Evolutionary conservation across 2,888 invertebrate genomes (phyloP).

Genomic region (Lasioglossum malachurum): DNA sequence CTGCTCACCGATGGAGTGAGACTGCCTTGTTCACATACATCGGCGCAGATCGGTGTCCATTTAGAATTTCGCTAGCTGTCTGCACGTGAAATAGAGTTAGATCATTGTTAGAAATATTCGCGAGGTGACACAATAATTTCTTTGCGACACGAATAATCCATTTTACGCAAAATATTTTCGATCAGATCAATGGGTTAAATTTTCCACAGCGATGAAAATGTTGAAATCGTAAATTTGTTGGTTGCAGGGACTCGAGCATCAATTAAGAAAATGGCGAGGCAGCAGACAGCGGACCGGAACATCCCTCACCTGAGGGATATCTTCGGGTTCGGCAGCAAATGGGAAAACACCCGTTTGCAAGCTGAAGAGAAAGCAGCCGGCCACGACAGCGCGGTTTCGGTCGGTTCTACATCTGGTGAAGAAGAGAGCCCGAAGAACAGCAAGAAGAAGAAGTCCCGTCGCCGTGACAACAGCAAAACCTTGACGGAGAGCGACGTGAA

Average conservation of each 20-base stretch:
- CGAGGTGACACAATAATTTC: background rate
- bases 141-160: background rate
- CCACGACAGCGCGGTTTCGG: constrained; percentile 84
- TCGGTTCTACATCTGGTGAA: constrained; percentile 84
- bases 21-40: background rate
- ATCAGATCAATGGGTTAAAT: too few relatives aligned
- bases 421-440: constrained; percentile 85
- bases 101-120: too few relatives aligned
- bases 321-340: constrained; percentile 87
- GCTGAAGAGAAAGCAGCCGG: constrained; percentile 82
- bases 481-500: constrained; percentile 89
- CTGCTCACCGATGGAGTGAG: background rate
- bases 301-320: constrained; percentile 92
- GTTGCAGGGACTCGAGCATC: background rate
- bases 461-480: constrained; percentile 90
- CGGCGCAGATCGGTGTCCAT: background rate
- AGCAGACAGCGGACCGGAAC: constrained; percentile 89
- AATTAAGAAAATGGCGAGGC: constrained; percentile 75
- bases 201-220: too few relatives aligned
- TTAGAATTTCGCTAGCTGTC: background rate
- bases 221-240: background rate
- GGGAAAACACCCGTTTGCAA: constrained; percentile 79
- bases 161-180: too few relatives aligned
- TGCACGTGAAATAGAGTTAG: background rate
- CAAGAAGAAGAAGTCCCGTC: constrained; percentile 87